These are phyloP conservation scores for Orchesella flavescens DNA, from an alignment of 2,888 invertebrate species.

Conservation along the genomic window DNA sequence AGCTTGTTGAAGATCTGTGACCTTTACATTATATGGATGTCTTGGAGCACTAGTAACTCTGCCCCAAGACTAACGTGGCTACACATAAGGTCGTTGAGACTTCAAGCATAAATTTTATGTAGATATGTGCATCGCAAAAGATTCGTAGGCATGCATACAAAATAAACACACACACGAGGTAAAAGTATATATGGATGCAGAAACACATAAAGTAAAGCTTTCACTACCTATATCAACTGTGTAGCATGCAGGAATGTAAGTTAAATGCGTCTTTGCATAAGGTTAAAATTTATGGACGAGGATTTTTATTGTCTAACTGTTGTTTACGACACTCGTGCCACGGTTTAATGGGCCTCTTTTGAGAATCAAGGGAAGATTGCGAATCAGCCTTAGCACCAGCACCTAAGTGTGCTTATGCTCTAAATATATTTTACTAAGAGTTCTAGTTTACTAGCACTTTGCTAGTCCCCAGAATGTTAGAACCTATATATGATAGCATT, in stretches of 20 bases:
- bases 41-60: not conserved
- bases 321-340: constrained; percentile 70
- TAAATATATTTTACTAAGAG: no score
- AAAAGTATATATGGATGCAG: no score
- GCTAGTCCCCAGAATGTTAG: no score
- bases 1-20: not conserved
- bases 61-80: not conserved
- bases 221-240: no score
- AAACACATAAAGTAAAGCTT: no score
- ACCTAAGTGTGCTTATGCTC: no score
- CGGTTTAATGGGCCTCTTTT: constrained; percentile 55
- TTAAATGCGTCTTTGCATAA: constrained; percentile 61
- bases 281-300: constrained; percentile 67
- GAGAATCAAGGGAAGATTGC: constrained; percentile 46
- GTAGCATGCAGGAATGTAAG: not conserved
- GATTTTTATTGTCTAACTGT: constrained; percentile 71
- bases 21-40: not conserved
- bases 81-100: not conserved
- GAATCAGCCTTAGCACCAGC: constrained; percentile 3
- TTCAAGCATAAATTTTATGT: not conserved
- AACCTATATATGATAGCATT: no score
- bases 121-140: not conserved
- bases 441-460: no score
- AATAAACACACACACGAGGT: no score
- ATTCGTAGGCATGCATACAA: no score